Base-by-base conservation (phyloP, 2,113 vertebrate species). In the Tachysurus fulvidraco region DNA sequence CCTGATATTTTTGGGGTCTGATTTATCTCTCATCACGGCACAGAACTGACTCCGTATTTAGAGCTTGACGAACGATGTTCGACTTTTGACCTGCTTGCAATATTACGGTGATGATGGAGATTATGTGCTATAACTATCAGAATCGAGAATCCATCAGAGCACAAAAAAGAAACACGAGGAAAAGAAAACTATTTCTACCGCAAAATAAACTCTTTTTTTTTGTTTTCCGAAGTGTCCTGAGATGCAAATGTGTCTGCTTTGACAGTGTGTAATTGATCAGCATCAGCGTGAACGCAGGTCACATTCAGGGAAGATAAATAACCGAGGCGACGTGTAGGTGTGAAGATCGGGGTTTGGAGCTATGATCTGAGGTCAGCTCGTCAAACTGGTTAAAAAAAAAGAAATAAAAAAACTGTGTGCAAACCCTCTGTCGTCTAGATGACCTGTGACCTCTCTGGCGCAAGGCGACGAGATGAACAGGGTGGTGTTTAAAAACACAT, bases 1-100 rank as follows among this genome's bases (percentile, higher is more conserved):
- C 50, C 85, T 73, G 84, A 64, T 89, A 88, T 89, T 90, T 89
- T 65, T 64, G 85, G 80, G 52, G 80, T 60, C 28, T 64, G 55
- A 71, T 79, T 81, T 64, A 30, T 86, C 78, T 67, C 46, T 25
- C 50, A 79, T 54, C 16, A n/a, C 86, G 0, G 41, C 67, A n/a
- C 44, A 87, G 86, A 10, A 11, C 59, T 55, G 78, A 41, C 65
- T 79, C 12, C 13, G 36, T 46, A 28, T 83, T 28, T 71, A 64
- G 28, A 77, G 67, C 71, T 83, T 64, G 60, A 55, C 81, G 69
- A 65, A 80, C 81, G 69, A 81, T 88, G 89, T 46, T 46, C 69
- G 69, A 76, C 17, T 50, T 83, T 84, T 44, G 62, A 76, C 73
- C 44, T 2, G 7, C 44, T 5, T 5, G 44, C 10, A 12, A 25